phyloP scores from a whole-genome alignment of 2,888 invertebrate species.

The Acanthosepion lycidas region DNA sequence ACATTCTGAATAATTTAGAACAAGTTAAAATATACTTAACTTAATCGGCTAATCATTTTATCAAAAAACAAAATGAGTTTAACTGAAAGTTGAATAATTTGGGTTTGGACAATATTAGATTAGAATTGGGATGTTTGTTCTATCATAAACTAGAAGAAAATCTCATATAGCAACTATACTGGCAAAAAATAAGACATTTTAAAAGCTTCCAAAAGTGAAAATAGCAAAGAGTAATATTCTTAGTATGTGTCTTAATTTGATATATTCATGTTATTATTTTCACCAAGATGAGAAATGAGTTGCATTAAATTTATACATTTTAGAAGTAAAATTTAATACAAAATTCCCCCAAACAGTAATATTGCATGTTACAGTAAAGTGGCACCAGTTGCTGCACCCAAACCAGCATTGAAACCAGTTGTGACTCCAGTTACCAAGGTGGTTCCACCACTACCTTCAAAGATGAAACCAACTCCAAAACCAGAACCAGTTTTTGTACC shows the following conservation, averaged over 20 bases:
- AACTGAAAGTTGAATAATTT: neutral
- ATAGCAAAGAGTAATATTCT: neutral
- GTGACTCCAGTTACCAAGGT: neutral
- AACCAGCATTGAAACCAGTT: constrained; percentile 23
- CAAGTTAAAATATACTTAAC: too few relatives aligned
- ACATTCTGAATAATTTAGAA: too few relatives aligned
- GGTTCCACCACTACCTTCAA: neutral
- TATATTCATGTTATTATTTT: neutral
- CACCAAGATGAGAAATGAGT: neutral
- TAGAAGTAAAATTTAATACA: neutral
- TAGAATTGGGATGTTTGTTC: neutral
- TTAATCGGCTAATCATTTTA: too few relatives aligned
- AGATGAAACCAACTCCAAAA: neutral
- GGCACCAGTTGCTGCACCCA: constrained; percentile 39
- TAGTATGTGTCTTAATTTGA: neutral
- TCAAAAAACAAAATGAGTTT: too few relatives aligned
- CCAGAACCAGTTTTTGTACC: neutral
- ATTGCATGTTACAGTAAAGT: constrained; percentile 46
- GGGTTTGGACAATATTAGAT: neutral
- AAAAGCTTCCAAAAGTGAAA: neutral
- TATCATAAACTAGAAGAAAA: neutral
- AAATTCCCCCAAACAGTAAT: neutral
- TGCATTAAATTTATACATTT: neutral
- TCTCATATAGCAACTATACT: neutral
- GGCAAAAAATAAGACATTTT: neutral